Conservation (phyloP, 2,113 vertebrate species). For the Machaerirhynchus nigripectus region DNA sequence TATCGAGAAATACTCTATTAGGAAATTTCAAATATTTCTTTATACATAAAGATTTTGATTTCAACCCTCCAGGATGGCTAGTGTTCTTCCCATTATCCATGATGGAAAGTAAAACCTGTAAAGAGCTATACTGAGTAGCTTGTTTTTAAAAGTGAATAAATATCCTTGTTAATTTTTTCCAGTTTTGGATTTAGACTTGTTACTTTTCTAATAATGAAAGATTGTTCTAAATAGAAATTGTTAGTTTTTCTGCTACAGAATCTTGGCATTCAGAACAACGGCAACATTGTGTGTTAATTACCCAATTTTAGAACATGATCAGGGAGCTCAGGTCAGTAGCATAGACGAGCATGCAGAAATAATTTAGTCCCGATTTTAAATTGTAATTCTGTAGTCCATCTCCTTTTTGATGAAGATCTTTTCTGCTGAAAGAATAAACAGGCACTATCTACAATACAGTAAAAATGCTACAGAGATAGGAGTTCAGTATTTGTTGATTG, state of each 20-base stretch:
- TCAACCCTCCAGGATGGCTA: background rate
- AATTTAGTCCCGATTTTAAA: background rate
- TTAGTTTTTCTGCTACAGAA: background rate
- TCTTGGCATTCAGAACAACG: conserved; percentile 4
- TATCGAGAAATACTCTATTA: background rate
- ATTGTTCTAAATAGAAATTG: background rate
- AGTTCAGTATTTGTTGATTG: background rate
- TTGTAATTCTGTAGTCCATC: background rate
- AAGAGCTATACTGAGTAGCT: background rate
- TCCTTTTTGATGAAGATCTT: background rate
- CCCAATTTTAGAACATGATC: background rate
- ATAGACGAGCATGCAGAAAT: background rate
- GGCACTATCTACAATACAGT: background rate
- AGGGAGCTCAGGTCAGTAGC: background rate
- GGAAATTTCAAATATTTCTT: background rate
- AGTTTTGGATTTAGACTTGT: background rate
- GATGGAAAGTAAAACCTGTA: background rate
- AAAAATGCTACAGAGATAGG: background rate
- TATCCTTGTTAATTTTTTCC: background rate
- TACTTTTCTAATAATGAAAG: background rate
- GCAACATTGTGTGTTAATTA: conserved; percentile 2
- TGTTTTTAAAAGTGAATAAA: background rate
- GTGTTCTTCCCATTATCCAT: background rate
- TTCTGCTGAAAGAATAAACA: background rate
- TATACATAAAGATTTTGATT: background rate